phyloP scores from a whole-genome alignment of 1,140 invertebrate genomes.

The Cyrtorhinus lividipennis region DNA sequence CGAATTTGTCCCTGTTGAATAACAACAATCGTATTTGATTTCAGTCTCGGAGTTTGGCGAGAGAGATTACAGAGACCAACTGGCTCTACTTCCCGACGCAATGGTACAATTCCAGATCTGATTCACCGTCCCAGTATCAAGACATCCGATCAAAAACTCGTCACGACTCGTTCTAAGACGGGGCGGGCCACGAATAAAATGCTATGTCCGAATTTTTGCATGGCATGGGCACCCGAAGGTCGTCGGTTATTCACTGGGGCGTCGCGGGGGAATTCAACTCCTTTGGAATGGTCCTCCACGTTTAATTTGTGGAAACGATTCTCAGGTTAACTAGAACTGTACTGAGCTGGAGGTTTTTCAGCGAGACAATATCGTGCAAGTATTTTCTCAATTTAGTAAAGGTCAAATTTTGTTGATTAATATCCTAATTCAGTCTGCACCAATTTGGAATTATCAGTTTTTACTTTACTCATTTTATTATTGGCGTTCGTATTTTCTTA shows the following conservation, averaged over 20 bases:
- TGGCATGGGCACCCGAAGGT: conserved; percentile 98
- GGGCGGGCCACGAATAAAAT: conserved; percentile 99
- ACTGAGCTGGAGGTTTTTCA: no score
- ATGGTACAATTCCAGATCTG: conserved; percentile 76
- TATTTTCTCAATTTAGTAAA: no score
- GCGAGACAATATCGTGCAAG: no score
- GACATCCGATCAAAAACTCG: conserved; percentile 93
- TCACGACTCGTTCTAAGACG: conserved; percentile 93
- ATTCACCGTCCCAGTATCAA: conserved; percentile 75
- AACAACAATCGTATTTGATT: conserved; percentile 25
- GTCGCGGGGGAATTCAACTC: conserved; percentile 96
- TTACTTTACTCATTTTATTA: no score
- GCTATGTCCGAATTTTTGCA: conserved; percentile 95
- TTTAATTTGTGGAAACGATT: conserved; percentile 99
- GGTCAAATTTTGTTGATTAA: no score
- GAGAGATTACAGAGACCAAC: conserved; percentile 70
- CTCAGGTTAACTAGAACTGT: conserved; percentile 92
- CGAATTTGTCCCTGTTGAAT: conserved; percentile 10
- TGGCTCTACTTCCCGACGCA: conserved; percentile 78
- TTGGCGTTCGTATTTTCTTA: no score
- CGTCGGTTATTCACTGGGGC: conserved; percentile 93
- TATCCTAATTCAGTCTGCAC: no score
- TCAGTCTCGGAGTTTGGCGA: conserved; percentile 88
- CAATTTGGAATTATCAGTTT: no score
- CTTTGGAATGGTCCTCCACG: conserved; percentile 98